These are phyloP conservation scores for Limnephilus lunatus DNA, from an alignment of 2,888 invertebrate species.

Conservation along the genomic window DNA sequence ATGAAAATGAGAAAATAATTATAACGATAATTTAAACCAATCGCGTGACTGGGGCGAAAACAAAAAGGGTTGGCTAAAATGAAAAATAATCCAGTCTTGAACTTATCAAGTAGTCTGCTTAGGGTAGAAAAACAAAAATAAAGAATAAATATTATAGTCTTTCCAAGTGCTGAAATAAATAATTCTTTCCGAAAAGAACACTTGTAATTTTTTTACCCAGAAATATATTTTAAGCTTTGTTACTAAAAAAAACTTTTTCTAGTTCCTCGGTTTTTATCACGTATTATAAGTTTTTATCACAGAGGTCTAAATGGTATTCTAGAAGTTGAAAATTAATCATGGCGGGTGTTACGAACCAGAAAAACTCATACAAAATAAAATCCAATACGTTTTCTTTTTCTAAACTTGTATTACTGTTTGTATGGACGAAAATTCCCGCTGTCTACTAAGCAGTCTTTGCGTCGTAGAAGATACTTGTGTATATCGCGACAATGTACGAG, in stretches of 20 bases:
- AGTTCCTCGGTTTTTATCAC: not conserved
- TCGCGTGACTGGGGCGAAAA: slow-evolving; percentile 19
- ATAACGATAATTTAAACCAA: slow-evolving; percentile 38
- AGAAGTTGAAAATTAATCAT: not conserved
- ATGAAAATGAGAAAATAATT: slow-evolving; percentile 40
- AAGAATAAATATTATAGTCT: not conserved
- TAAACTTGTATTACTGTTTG: not conserved
- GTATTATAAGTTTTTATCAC: not conserved
- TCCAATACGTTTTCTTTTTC: not conserved
- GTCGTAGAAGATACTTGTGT: not conserved
- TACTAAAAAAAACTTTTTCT: not conserved
- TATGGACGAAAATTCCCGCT: not conserved
- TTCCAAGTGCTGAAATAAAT: not conserved
- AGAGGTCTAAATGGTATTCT: too few relatives aligned
- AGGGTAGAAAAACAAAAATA: not conserved
- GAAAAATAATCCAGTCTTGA: not conserved
- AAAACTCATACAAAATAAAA: not conserved
- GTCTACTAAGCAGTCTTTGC: not conserved
- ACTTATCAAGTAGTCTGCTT: not conserved
- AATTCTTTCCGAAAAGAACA: not conserved
- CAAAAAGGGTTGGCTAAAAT: slow-evolving; percentile 13
- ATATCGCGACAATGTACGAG: not conserved
- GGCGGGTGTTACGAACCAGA: not conserved
- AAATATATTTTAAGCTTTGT: not conserved
- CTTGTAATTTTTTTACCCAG: too few relatives aligned